Base-by-base conservation (phyloP, 2,797 vertebrate genomes). In the Cyclopterus lumpus region DNA sequence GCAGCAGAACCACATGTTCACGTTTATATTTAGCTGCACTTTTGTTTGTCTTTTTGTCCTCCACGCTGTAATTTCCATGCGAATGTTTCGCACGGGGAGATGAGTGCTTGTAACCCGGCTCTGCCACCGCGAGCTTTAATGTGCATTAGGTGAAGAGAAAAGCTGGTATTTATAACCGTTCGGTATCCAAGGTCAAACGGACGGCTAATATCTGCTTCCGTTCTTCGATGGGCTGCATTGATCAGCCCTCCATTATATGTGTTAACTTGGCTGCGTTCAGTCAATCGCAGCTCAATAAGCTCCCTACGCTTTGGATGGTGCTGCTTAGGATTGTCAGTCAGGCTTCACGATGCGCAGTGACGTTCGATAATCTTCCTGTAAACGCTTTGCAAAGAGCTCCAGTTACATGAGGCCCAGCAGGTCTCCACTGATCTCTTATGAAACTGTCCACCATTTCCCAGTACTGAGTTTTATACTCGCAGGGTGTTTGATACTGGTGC, bases 291-390 rank as follows among this genome's bases (percentile, higher is more conserved):
- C 83, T 90, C 88, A 65, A 82, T 88, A 79, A 81, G 73, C 79
- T 1, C 51, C 69, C 69, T 48, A 1, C 77, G 42, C 69, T 81
- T 14, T 36, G 65, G 79, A 72, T 12, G 70, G 8, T 26, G 72
- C 87, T 65, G 73, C 75, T 78, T 7, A 26, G 67, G 54, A 73
- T 59, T 69, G 77, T 63, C 74, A 22, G 61, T 61, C 60, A 51
- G 67, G 70, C 8, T 71, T 78, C 32, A 18, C 46, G 18, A 11
- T 54, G 60, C 48, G 5, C 44, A 28, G 15, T 24, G 57, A 20
- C 14, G 82, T 51, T 91, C 88, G 30, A 89, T 90, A 80, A 85
- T 81, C 75, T 93, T 90, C 90, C 89, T 76, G 92, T 88, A 92
- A 92, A 87, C 57, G 48, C 81, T 86, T 48, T 66, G 57, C 79